These are phyloP conservation scores for Microcebus jonahi DNA, from an alignment of 2,113 vertebrate species.

Conservation along the genomic window DNA sequence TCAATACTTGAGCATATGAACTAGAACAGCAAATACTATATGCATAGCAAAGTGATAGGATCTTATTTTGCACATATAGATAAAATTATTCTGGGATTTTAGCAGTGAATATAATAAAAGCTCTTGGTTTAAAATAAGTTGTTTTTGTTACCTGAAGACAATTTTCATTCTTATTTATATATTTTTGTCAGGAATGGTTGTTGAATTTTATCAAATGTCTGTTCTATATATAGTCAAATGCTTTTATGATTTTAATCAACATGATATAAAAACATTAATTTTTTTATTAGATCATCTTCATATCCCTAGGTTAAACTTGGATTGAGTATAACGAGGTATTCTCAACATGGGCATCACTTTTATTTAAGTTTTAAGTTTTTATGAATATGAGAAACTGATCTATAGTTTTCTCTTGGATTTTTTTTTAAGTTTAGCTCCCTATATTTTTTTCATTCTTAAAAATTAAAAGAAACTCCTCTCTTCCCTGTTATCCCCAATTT, in stretches of 20 bases:
- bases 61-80: neutral
- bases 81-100: neutral
- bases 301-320: neutral
- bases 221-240: neutral
- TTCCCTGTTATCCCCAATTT: neutral
- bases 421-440: neutral
- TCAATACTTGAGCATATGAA: neutral
- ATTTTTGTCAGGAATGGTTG: neutral
- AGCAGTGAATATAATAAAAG: neutral
- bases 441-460: neutral
- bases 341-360: neutral
- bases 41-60: neutral
- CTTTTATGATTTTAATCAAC: neutral
- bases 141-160: neutral
- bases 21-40: neutral
- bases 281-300: neutral
- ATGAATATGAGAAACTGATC: neutral
- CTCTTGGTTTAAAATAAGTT: conserved; percentile 12
- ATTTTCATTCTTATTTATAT: neutral
- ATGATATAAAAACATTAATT: neutral
- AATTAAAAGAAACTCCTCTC: neutral
- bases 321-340: neutral
- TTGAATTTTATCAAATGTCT: conserved; percentile 16
- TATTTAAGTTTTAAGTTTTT: conserved; percentile 3
- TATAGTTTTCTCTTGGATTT: neutral